Conservation (phyloP, 2,113 vertebrate genomes). For the Chunga burmeisteri region DNA sequence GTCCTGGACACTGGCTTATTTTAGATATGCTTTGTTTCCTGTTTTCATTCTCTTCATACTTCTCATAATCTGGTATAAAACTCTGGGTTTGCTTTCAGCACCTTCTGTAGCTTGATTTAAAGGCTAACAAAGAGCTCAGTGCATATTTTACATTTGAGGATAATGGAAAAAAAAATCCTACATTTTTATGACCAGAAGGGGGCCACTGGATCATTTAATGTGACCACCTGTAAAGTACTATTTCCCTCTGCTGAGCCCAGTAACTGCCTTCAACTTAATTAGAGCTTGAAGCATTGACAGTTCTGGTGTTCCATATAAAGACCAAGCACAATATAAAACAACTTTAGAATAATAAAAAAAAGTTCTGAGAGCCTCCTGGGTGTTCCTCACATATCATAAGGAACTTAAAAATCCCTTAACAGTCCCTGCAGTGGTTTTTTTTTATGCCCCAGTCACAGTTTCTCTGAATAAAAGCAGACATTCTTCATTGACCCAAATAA, state of each 20-base stretch:
- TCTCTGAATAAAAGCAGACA: constrained; percentile 30
- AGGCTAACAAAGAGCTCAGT: constrained; percentile 14
- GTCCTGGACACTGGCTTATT: not conserved
- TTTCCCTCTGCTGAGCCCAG: constrained; percentile 7
- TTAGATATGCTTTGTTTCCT: constrained; percentile 37
- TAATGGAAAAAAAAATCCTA: constrained; percentile 13
- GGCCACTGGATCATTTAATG: constrained; percentile 49
- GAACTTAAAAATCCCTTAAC: constrained; percentile 38
- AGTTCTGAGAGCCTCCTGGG: constrained; percentile 35
- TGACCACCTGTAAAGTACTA: constrained; percentile 32
- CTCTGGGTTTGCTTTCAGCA: constrained; percentile 23
- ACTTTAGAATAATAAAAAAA: constrained; percentile 33
- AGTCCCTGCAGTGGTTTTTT: not conserved
- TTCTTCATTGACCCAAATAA: constrained; percentile 56
- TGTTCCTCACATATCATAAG: constrained; percentile 10
- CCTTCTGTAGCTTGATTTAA: constrained; percentile 37
- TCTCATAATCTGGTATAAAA: not conserved
- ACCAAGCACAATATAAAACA: constrained; percentile 37
- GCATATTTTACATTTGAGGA: constrained; percentile 20
- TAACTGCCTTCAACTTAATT: constrained; percentile 27
- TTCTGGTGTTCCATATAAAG: constrained; percentile 1
- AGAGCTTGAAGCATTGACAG: constrained; percentile 34
- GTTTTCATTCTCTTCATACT: not conserved
- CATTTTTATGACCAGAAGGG: constrained; percentile 53
- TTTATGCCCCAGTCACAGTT: constrained; percentile 6